phyloP scores from a whole-genome alignment of 1,140 invertebrate species.

The Laodelphax striatellus region DNA sequence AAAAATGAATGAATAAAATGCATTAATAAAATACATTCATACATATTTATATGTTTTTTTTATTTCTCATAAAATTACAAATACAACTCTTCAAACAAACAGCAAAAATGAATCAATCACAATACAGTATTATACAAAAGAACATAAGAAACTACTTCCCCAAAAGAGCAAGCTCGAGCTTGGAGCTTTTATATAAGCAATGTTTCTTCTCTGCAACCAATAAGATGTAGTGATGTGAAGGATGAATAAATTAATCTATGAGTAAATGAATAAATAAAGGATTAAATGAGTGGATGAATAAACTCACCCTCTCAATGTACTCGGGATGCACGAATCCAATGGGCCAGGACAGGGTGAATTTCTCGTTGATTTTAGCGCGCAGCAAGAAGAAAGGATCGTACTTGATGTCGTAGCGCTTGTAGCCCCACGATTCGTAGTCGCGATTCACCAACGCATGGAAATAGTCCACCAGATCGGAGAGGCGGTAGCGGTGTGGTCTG shows the following conservation, averaged over 20 bases:
- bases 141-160: no score
- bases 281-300: not conserved
- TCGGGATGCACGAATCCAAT: conserved; percentile 58
- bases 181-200: no score
- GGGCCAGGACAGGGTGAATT: conserved; percentile 45
- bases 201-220: no score
- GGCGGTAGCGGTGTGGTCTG: conserved; percentile 69
- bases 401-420: conserved; percentile 53
- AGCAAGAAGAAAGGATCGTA: conserved; percentile 54
- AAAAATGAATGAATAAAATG: no score
- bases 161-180: no score
- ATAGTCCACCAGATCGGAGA: conserved; percentile 70
- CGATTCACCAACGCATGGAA: conserved; percentile 60
- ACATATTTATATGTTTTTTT: no score
- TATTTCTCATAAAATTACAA: no score
- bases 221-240: not conserved
- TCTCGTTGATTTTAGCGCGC: conserved; percentile 48
- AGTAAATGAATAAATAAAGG: not conserved
- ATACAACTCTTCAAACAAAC: no score
- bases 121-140: no score
- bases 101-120: no score
- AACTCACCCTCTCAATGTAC: conserved; percentile 60
- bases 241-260: not conserved
- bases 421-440: conserved; percentile 43
- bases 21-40: no score